A percentile compares a stretch with the other conserved stretches of the same genome.
phyloP scores from a whole-genome alignment of 2,113 vertebrate species.

The Aphelocoma coerulescens region DNA sequence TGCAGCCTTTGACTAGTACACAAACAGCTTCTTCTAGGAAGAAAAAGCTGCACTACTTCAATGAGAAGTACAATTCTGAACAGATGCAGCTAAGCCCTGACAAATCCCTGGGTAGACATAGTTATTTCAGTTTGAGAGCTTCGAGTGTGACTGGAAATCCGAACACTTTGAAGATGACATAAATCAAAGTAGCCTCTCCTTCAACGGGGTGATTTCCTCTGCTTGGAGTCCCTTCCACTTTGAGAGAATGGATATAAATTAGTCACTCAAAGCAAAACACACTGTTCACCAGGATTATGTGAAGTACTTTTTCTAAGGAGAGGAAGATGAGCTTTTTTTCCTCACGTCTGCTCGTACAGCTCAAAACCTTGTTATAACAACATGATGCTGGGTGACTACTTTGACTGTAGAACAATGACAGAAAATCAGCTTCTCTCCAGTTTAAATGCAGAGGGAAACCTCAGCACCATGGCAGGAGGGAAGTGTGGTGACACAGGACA shows the following conservation, averaged over 20 bases:
- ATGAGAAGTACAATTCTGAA: not conserved
- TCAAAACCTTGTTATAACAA: not conserved
- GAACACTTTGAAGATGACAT: not conserved
- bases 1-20: not conserved
- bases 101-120: not conserved
- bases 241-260: not conserved
- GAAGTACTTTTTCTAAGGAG: not conserved
- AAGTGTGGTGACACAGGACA: not conserved
- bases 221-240: not conserved
- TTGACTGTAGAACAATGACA: not conserved
- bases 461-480: not conserved
- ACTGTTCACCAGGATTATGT: not conserved
- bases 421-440: not conserved
- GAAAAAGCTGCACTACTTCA: not conserved
- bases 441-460: not conserved
- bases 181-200: not conserved
- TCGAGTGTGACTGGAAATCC: not conserved
- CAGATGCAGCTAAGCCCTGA: conserved; percentile 32
- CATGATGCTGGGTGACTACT: not conserved
- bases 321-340: not conserved
- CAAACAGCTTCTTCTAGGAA: not conserved
- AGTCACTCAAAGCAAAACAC: not conserved
- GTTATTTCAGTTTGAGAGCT: not conserved
- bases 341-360: not conserved
- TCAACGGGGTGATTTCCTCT: not conserved